A percentile compares a stretch with the other conserved stretches of the same genome.
Evolutionary conservation across 2,797 vertebrate genomes (phyloP).

Genomic region (Falco berigora): DNA sequence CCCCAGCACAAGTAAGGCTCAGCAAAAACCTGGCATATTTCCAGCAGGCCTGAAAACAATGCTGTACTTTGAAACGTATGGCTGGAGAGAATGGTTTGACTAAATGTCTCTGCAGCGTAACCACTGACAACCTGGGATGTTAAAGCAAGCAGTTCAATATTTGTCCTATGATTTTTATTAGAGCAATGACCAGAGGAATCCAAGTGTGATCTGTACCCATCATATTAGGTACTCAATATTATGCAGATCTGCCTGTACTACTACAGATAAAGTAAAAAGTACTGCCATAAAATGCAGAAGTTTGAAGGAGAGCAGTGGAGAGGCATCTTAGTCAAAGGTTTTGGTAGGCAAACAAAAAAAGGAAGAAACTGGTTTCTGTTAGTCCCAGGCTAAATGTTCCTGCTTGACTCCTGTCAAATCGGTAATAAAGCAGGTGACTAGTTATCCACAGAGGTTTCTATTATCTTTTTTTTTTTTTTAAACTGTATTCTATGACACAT

Average conservation of each 20-base stretch:
- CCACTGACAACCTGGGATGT: not conserved
- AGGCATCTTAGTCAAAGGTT: not conserved
- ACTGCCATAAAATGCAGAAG: not conserved
- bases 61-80: rapidly evolving
- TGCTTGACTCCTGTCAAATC: not conserved
- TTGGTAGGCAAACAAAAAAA: not conserved
- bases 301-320: not conserved
- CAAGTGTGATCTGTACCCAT: not conserved
- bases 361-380: not conserved
- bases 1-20: not conserved
- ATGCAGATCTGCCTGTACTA: not conserved
- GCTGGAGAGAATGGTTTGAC: not conserved
- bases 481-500: not conserved
- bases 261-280: not conserved
- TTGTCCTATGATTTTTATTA: not conserved
- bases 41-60: not conserved
- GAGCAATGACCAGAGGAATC: not conserved
- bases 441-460: not conserved
- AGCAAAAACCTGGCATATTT: not conserved
- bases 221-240: not conserved
- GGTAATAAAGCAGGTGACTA: not conserved
- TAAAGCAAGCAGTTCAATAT: not conserved
- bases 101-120: not conserved
- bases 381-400: not conserved
- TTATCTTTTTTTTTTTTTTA: not conserved